Conservation (phyloP, 2,113 vertebrate species). For the Brachypodius melanocephalos region DNA sequence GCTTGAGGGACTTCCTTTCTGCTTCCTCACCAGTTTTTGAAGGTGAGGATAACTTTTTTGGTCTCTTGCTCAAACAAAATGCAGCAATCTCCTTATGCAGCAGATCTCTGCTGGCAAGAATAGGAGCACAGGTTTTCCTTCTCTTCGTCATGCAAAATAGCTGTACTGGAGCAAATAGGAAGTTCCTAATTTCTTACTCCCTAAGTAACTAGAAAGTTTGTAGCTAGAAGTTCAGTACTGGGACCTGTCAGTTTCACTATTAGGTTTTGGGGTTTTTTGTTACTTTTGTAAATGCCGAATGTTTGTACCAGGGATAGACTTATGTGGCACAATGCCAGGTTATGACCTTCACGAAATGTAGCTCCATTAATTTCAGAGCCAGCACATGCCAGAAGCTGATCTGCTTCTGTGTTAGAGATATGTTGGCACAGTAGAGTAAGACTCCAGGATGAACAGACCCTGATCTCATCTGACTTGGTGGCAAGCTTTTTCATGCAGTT, state of each 20-base stretch:
- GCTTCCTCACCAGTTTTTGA: constrained; percentile 38
- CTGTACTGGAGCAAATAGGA: not conserved
- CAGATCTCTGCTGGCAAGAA: not conserved
- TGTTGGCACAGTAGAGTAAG: not conserved
- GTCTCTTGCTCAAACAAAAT: not conserved
- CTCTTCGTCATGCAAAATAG: not conserved
- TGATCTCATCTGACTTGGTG: not conserved
- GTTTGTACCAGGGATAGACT: not conserved
- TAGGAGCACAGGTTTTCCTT: not conserved
- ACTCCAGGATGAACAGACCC: not conserved
- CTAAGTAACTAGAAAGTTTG: not conserved
- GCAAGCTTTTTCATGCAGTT: not conserved
- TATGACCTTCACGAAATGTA: not conserved
- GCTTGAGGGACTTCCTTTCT: constrained; percentile 39
- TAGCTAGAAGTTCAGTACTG: not conserved
- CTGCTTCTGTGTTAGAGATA: not conserved
- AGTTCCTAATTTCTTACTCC: not conserved
- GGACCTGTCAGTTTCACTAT: not conserved
- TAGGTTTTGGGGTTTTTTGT: no score
- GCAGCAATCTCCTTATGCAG: not conserved
- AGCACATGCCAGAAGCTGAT: not conserved
- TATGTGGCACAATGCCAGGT: not conserved
- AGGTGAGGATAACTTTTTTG: not conserved
- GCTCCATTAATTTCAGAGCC: not conserved
- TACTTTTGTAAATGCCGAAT: not conserved